Conservation (phyloP, 2,113 vertebrate genomes). For the Etheostoma cragini region DNA sequence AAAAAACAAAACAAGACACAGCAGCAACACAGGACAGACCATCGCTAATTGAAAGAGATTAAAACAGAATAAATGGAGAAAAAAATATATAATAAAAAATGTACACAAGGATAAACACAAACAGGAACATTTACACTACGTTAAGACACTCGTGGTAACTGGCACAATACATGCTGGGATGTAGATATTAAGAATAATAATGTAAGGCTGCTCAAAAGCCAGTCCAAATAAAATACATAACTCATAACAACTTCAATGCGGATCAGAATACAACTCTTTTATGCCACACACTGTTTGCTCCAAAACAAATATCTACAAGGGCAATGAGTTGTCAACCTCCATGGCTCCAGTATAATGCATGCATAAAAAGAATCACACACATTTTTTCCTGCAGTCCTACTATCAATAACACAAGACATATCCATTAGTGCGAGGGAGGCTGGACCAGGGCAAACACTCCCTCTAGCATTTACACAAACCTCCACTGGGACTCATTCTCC, state of each 20-base stretch:
- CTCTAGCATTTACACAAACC: conserved; percentile 82
- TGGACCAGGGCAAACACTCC: conserved; percentile 75
- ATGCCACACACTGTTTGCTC: conserved; percentile 11
- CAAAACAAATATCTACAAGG: conserved; percentile 48
- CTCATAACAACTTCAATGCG: not conserved
- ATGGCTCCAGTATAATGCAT: conserved; percentile 58
- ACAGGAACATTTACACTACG: too few relatives aligned
- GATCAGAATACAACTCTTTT: conserved; percentile 6
- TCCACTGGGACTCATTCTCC: conserved; percentile 75
- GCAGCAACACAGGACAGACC: too few relatives aligned
- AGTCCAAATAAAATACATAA: not conserved
- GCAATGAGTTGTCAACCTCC: conserved; percentile 39
- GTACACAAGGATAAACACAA: too few relatives aligned
- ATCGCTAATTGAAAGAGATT: too few relatives aligned
- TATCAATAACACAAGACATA: conserved; percentile 79
- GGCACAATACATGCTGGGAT: too few relatives aligned
- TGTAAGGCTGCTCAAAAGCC: too few relatives aligned
- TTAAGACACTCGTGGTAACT: too few relatives aligned
- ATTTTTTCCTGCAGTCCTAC: conserved; percentile 59
- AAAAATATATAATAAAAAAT: too few relatives aligned
- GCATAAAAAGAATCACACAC: conserved; percentile 60
- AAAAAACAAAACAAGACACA: too few relatives aligned
- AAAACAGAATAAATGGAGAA: too few relatives aligned
- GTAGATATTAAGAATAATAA: too few relatives aligned
- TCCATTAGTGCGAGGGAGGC: conserved; percentile 74